Evolutionary conservation across 2,888 invertebrate genomes (phyloP), one percentile per base, ranked within the genome.

Genomic region (Steinernema carpocapsae): DNA sequence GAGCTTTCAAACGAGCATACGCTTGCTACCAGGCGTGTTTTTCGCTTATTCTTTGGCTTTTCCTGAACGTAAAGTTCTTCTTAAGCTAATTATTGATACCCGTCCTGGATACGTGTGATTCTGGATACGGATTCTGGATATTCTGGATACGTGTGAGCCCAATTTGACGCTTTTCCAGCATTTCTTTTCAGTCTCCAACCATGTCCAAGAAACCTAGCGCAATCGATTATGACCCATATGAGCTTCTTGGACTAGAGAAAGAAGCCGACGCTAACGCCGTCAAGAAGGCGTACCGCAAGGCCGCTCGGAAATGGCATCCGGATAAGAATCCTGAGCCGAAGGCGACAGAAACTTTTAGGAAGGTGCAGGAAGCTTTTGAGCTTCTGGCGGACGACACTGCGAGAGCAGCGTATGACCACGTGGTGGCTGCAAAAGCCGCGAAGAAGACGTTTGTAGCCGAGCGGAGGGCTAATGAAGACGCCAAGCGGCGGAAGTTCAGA

Each of bases 231-330:
- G 64, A 64, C 32, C 64, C 64, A 17, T 97, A 97, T 89, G 96
- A 96, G 90, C 92, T 97, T 79, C 90, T 97, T 76, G 92, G 92
- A 80, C 90, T 97, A 17, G 86, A 91, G 52, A 91, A 91, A 79
- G 92, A 93, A 86, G 94, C 93, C 0, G 91, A 90, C 73, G 92
- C 92, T 75, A 91, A 92, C n/a, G 94, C 94, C 80, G 92, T 97
- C 52, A 97, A 96, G 88, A 92, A 93, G 82, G 91, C 94, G 0
- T 97, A 97, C 88, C 91, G 80, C 29, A 82, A 84, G 73, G 52
- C 82, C 19, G 82, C 82, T 0, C 76, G 83, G 29, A 81, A 81
- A 76, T 83, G 83, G 83, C 83, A 83, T 75, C 83, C 83, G 0
- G 83, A 83, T 71, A 83, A 83, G 72, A 83, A 83, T 74, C 82